phyloP scores from a whole-genome alignment of 2,797 vertebrate genomes.

The Propithecus deckenii region DNA sequence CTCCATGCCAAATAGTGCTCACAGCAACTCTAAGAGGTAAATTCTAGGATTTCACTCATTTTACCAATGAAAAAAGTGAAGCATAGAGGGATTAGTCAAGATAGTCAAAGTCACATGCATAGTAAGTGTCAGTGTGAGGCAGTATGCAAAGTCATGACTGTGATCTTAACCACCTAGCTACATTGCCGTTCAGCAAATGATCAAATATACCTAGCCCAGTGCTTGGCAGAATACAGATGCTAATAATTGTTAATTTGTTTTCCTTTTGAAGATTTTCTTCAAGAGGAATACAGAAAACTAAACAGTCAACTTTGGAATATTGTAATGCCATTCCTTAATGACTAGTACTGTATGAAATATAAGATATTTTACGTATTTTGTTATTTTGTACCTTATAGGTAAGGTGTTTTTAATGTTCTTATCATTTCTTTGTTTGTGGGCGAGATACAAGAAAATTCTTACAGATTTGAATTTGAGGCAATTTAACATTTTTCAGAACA shows the following conservation, averaged over 20 bases:
- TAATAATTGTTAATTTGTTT: background rate
- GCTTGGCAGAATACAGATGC: background rate
- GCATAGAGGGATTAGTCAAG: background rate
- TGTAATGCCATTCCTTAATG: background rate
- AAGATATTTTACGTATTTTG: background rate
- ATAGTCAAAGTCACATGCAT: background rate
- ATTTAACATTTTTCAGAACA: background rate
- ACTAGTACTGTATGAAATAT: background rate
- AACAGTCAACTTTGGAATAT: background rate
- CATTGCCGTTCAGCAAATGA: background rate
- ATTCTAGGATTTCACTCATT: background rate
- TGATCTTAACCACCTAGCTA: background rate
- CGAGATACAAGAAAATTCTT: background rate
- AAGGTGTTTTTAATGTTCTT: background rate
- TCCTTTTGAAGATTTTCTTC: background rate
- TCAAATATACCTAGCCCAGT: background rate
- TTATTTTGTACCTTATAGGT: background rate
- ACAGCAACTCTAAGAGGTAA: background rate
- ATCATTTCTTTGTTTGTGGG: background rate
- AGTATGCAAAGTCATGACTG: background rate
- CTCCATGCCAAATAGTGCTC: background rate
- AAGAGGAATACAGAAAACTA: background rate
- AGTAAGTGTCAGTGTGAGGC: background rate
- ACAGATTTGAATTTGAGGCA: conserved; percentile 30
- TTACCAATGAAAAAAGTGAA: background rate